Evolutionary conservation across 2,888 invertebrate species (phyloP), one percentile per base, ranked within the genome.

Genomic region (Prosopocoilus inquinatus): DNA sequence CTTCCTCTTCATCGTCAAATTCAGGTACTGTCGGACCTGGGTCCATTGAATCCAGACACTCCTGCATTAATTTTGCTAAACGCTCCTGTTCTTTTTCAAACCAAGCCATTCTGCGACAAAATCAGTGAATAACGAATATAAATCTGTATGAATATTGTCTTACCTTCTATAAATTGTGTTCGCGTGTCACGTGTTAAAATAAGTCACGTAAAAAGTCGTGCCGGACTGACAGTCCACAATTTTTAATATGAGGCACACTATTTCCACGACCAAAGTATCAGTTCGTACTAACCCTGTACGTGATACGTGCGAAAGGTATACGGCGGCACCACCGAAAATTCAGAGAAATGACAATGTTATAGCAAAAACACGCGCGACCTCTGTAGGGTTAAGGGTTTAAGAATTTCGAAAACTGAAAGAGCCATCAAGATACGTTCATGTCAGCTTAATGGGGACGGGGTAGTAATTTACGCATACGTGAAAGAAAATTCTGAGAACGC

Each of bases 1-100:
- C 41, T 41, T 13, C 13, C 11, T 41, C 41, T 13, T 41, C 41
- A 41, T 41, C 41, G 41, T 13, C 41, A 15, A 16, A 13, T 15
- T 41, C 41, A 7, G 13, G 15, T 16, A 41, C 41, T 41, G 16
- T 16, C 16, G 16, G 16, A 16, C 3, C 16, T 41, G 41, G 5
- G 13, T 41, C 13, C 16, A 13, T 41, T 41, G 15, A 41, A 16
- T 16, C 16, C 41, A 41, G n/a, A 16, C 41, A 41, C n/a, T 41
- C 16, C 41, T 13, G 13, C n/a, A 13, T 15, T 41, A 13, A 41
- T 13, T n/a, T 41, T 41, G 41, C 5, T 41, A 41, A 41, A 41
- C 41, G 41, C n/a, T 13, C 41, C 16, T 41, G 41, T 41, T 41
- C 41, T 41, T 41, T 41, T 16, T 41, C 41, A 41, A 15, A 41